A percentile compares a stretch with the other conserved stretches of the same genome.
These are phyloP conservation scores for Ficedula albicollis DNA, from an alignment of 2,797 vertebrate genomes.

Conservation along the genomic window DNA sequence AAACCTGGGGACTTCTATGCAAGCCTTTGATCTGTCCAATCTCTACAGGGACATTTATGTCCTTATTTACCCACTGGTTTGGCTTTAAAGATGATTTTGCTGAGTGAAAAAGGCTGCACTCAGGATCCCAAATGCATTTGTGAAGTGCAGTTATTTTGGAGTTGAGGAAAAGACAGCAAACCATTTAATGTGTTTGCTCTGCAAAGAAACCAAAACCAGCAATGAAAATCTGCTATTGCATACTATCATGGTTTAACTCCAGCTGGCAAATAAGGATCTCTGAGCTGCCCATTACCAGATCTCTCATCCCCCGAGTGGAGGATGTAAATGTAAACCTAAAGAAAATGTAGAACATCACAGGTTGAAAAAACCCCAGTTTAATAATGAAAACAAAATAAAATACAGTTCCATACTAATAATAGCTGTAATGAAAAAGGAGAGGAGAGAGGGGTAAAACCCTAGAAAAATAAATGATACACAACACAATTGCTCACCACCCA, in stretches of 20 bases:
- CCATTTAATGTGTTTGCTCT: not conserved
- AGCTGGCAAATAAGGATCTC: not conserved
- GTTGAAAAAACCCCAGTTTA: not conserved
- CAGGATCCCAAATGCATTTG: not conserved
- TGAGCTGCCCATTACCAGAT: not conserved
- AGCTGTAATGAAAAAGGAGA: not conserved
- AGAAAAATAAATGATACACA: not conserved
- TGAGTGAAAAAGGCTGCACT: not conserved
- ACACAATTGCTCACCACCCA: not conserved
- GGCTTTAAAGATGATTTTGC: not conserved
- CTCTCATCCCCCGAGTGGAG: accelerated
- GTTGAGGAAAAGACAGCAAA: not conserved
- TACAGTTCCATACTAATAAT: not conserved
- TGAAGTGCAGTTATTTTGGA: not conserved
- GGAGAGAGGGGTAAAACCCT: not conserved
- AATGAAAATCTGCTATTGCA: not conserved
- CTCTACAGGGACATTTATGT: not conserved
- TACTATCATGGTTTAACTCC: not conserved
- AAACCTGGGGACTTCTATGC: not conserved
- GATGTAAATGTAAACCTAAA: not conserved
- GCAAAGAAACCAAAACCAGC: not conserved
- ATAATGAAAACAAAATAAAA: not conserved
- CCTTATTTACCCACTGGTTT: not conserved
- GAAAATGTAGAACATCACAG: not conserved
- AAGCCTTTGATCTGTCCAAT: not conserved